Base-by-base conservation (phyloP, 2,113 vertebrate species). In the Rattus rattus region DNA sequence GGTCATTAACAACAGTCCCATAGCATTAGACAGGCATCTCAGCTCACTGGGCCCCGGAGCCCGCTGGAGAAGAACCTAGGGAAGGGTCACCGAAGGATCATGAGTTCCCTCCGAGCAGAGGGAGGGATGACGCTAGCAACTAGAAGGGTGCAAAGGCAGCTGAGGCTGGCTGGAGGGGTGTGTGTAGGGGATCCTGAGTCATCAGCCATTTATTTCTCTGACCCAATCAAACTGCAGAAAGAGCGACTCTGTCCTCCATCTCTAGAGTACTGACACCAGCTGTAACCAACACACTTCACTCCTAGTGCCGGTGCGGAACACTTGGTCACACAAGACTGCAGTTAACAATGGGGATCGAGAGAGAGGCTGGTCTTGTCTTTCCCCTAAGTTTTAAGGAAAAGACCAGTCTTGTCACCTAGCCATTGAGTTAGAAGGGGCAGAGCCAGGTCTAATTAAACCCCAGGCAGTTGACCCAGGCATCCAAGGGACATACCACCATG, bases 261-360 rank as follows among this genome's bases (percentile, higher is more conserved):
- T 36, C 10, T 17, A 24, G 79, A 61, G 81, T 9, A 13, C n/a
- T 26, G 17, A 20, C 11, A 2, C 28, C 59, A 73, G 26, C 20
- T 20, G 16, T 7, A 9, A 54, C 28, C 28, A 69, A 80, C 19
- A 87, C 19, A 54, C 1, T 7, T 24, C 83, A 75, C 3, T 3
- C 49, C 0, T 2, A 36, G 52, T 0, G 5, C 80, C 24, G 0
- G 69, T 30, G 17, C 39, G 0, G 56, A 61, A 90, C 54, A 20
- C 36, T 77, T 52, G 61, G 85, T 54, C 67, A 7, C 0, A 0
- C 0, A 0, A 84, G 39, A 43, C 65, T 43, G n/a, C 8, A 43
- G 7, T 52, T 19, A 89, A 70, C 47, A 88, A 88, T n/a, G 85
- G 19, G 85, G 67, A 26, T 69, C 65, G 49, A 30, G 9, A 67